phyloP scores from a whole-genome alignment of 2,888 invertebrate species.

The Graphium colonna region DNA sequence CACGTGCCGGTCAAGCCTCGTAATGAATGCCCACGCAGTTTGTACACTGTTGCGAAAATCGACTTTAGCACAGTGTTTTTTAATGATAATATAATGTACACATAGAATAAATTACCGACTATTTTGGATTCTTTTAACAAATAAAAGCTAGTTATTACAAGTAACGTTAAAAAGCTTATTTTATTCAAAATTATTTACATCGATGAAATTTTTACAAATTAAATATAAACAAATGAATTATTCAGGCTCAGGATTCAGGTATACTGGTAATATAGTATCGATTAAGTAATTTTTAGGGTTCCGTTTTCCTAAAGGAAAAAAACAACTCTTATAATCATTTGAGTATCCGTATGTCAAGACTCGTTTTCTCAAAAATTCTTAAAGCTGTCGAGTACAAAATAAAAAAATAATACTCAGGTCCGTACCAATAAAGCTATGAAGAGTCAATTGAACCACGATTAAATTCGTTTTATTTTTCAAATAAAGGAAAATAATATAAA shows the following conservation, averaged over 20 bases:
- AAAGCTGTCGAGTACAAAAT: too few relatives aligned
- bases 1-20: conserved; percentile 32
- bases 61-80: conserved; percentile 39
- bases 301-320: too few relatives aligned
- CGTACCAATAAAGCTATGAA: too few relatives aligned
- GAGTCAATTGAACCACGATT: too few relatives aligned
- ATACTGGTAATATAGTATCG: background rate
- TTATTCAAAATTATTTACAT: background rate
- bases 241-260: background rate
- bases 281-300: background rate
- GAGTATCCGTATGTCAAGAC: too few relatives aligned
- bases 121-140: too few relatives aligned
- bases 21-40: conserved; percentile 46
- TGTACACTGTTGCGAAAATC: conserved; percentile 46
- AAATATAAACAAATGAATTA: background rate
- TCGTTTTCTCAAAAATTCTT: too few relatives aligned
- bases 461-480: too few relatives aligned
- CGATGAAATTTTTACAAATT: background rate
- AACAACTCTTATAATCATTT: too few relatives aligned
- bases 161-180: background rate
- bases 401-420: too few relatives aligned
- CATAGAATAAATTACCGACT: background rate
- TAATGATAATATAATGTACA: conserved; percentile 17
- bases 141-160: too few relatives aligned
- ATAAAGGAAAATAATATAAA: background rate